These are phyloP conservation scores for Odontesthes bonariensis DNA, from an alignment of 2,113 vertebrate species.

Conservation along the genomic window DNA sequence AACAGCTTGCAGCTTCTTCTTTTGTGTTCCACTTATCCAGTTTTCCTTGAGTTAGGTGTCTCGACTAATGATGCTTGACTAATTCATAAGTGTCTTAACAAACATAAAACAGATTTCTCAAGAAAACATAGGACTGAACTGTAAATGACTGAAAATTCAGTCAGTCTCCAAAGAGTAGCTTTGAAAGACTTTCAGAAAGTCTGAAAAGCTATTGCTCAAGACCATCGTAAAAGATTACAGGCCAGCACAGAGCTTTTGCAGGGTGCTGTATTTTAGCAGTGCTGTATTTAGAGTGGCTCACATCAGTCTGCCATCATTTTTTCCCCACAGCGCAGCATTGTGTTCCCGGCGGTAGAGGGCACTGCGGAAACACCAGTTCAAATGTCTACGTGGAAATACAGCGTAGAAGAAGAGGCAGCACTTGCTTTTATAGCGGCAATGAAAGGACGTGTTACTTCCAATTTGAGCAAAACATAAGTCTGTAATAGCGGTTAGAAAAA, in stretches of 20 bases:
- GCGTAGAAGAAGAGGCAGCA: constrained; percentile 55
- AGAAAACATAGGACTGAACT: no score
- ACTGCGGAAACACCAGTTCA: neutral
- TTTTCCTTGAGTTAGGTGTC: no score
- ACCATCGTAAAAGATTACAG: no score
- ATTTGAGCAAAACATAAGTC: constrained; percentile 59
- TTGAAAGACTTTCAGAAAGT: neutral
- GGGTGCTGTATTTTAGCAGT: no score
- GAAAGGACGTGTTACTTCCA: constrained; percentile 74
- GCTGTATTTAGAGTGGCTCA: no score
- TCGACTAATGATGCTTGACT: no score
- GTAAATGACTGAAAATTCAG: neutral
- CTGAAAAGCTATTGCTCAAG: neutral
- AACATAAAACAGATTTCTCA: no score
- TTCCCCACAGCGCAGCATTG: neutral
- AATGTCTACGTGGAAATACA: neutral
- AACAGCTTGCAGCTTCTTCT: no score
- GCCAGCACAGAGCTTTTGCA: no score
- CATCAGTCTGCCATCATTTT: no score
- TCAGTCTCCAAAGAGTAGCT: neutral
- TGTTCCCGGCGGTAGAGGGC: constrained; percentile 34
- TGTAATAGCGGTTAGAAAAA: neutral
- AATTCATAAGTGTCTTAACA: no score
- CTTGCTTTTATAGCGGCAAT: constrained; percentile 74
- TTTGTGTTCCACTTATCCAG: no score